Evolutionary conservation across 2,113 vertebrate species (phyloP).

Genomic region (Meles meles): DNA sequence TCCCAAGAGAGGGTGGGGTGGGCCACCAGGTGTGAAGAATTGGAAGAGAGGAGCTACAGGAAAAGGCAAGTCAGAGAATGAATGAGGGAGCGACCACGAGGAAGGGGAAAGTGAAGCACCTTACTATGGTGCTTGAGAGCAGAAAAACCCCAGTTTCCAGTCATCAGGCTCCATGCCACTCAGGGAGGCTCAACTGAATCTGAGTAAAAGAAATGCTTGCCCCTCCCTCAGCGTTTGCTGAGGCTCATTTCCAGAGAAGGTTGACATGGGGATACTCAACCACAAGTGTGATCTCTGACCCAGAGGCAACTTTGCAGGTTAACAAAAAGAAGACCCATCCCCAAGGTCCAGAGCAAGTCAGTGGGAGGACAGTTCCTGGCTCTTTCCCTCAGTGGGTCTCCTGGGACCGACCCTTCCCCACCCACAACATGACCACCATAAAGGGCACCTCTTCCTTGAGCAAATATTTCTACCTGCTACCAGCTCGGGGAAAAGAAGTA

Average conservation of each 20-base stretch:
- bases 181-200: background rate
- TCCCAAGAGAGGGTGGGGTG: background rate
- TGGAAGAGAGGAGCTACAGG: background rate
- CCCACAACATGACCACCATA: background rate
- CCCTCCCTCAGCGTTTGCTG: background rate
- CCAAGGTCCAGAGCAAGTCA: background rate
- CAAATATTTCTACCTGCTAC: background rate
- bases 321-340: background rate
- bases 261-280: background rate
- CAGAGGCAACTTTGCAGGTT: background rate
- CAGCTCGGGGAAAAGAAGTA: background rate
- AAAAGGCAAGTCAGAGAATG: background rate
- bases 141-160: background rate
- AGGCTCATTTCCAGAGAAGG: background rate
- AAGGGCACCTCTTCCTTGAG: background rate
- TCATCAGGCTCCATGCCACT: background rate
- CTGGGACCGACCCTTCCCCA: accelerated
- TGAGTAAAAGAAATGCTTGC: background rate
- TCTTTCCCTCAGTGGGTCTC: background rate
- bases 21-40: background rate
- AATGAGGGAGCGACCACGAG: background rate
- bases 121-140: background rate
- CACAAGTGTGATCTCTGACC: background rate
- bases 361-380: background rate
- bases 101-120: background rate